These are phyloP conservation scores for Eurystomus glaucurus DNA, from an alignment of 2,797 vertebrate genomes.

Conservation along the genomic window DNA sequence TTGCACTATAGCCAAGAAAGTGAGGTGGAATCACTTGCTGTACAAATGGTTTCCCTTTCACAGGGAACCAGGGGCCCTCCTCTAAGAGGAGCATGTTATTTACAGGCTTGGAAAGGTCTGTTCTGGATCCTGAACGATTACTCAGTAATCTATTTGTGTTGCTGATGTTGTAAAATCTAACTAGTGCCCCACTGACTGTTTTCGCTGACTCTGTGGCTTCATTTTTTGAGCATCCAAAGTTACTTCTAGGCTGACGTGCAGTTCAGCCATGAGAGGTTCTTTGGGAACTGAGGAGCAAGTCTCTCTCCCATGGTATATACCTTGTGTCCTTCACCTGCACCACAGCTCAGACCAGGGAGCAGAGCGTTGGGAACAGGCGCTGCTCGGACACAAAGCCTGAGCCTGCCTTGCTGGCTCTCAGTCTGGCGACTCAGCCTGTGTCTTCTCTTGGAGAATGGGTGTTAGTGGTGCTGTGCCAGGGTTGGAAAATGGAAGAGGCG, in stretches of 20 bases:
- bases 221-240: not conserved
- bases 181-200: accelerated
- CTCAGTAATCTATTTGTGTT: not conserved
- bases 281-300: not conserved
- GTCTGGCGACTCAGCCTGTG: not conserved
- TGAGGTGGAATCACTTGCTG: constrained; percentile 30
- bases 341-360: accelerated
- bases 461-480: not conserved
- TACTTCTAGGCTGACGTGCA: not conserved
- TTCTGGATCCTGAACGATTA: not conserved
- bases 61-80: not conserved
- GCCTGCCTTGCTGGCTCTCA: not conserved
- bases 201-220: not conserved
- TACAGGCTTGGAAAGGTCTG: not conserved
- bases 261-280: not conserved
- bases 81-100: not conserved
- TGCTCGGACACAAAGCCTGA: not conserved
- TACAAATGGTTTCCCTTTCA: constrained; percentile 29
- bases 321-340: not conserved
- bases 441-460: not conserved
- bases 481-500: not conserved
- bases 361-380: not conserved
- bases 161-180: not conserved
- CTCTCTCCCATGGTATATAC: accelerated
- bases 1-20: not conserved